phyloP scores from a whole-genome alignment of 2,113 vertebrate genomes.

The Origma solitaria region DNA sequence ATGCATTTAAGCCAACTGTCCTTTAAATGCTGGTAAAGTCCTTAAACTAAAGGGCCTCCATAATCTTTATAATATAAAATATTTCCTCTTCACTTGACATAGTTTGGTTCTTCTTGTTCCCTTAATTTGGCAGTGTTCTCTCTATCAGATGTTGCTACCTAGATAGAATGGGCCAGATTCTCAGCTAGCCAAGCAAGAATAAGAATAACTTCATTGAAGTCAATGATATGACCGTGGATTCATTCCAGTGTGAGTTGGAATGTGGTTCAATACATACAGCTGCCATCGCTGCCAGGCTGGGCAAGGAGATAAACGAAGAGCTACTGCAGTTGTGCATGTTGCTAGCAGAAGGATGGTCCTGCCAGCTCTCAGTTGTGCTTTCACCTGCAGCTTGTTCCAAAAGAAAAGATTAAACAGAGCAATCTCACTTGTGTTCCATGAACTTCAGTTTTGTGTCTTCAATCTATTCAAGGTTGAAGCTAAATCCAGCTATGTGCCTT shows the following conservation, averaged over 20 bases:
- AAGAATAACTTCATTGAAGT: slow-evolving; percentile 14
- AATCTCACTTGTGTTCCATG: background rate
- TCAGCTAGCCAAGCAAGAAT: background rate
- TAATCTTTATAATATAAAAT: background rate
- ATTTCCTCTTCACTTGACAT: background rate
- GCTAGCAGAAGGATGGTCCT: background rate
- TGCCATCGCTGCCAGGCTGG: background rate
- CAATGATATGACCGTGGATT: slow-evolving; percentile 5
- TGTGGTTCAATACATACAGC: background rate
- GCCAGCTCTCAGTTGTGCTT: background rate
- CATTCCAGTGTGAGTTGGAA: slow-evolving; percentile 8
- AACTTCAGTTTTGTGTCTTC: background rate
- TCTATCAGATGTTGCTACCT: background rate
- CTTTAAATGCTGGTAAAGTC: background rate
- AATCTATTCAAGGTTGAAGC: background rate
- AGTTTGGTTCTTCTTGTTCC: background rate
- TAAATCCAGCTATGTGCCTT: background rate
- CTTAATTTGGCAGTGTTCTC: background rate
- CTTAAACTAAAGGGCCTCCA: background rate
- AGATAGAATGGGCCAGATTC: background rate
- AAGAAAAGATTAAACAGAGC: background rate
- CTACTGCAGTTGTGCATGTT: background rate
- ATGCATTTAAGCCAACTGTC: background rate
- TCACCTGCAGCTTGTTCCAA: background rate
- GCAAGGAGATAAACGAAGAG: background rate